A percentile compares a stretch with the other conserved stretches of the same genome.
These are phyloP conservation scores for Falco novaeseelandiae DNA, from an alignment of 2,797 vertebrate genomes.

Conservation along the genomic window DNA sequence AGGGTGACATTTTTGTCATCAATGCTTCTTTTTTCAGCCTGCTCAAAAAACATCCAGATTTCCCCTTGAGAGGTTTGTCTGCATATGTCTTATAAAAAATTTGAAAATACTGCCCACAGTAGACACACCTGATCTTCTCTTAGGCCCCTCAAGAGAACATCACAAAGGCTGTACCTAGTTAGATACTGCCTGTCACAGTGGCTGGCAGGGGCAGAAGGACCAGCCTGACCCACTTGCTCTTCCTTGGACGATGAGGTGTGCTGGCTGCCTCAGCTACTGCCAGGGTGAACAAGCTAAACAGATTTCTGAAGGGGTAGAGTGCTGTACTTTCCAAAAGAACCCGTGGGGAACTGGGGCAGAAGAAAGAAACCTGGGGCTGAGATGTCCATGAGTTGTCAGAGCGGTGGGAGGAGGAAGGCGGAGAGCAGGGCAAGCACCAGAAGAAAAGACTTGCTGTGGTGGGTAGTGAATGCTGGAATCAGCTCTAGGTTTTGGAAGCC, in stretches of 20 bases:
- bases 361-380: neutral
- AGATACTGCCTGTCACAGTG: neutral
- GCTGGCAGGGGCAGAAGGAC: neutral
- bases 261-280: neutral
- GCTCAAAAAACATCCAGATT: neutral
- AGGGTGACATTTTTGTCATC: neutral
- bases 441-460: neutral
- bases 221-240: neutral
- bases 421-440: neutral
- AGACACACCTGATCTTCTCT: neutral
- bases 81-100: neutral
- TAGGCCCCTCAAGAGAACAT: neutral
- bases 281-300: neutral
- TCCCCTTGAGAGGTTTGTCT: neutral
- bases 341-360: neutral
- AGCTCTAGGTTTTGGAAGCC: neutral
- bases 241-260: neutral
- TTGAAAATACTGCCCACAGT: neutral
- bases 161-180: neutral
- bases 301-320: neutral
- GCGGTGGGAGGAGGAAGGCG: neutral
- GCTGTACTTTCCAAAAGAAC: neutral
- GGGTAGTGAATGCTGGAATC: neutral
- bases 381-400: neutral
- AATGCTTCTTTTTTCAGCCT: neutral